Evolutionary conservation across 2,113 vertebrate species (phyloP).

Genomic region (Nothocercus julius): DNA sequence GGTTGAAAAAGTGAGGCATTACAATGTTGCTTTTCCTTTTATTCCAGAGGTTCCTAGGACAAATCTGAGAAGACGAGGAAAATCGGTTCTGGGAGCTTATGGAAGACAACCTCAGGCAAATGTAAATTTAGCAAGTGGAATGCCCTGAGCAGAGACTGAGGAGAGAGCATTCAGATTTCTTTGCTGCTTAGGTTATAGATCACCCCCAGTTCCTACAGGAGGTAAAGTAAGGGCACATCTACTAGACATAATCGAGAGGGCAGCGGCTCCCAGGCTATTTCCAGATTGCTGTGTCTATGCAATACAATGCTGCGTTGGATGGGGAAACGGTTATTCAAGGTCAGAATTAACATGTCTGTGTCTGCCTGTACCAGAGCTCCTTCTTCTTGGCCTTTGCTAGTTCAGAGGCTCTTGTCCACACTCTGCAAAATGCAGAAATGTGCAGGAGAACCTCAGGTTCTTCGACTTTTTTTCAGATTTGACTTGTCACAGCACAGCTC

Average conservation of each 20-base stretch:
- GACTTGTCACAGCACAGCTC: not conserved
- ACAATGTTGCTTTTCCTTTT: not conserved
- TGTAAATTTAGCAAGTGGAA: not conserved
- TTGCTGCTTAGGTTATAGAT: not conserved
- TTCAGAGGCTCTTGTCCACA: not conserved
- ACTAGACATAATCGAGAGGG: not conserved
- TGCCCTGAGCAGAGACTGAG: not conserved
- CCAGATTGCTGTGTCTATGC: not conserved
- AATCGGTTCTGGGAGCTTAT: not conserved
- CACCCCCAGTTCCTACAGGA: not conserved
- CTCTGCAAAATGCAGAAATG: not conserved
- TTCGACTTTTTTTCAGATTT: not conserved
- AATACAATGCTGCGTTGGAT: not conserved
- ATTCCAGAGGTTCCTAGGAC: not conserved
- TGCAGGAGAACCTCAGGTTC: not conserved
- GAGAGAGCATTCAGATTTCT: not conserved
- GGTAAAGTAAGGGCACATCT: not conserved
- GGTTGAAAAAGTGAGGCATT: not conserved
- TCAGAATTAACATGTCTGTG: not conserved
- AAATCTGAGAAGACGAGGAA: accelerated
- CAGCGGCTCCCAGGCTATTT: not conserved
- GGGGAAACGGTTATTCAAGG: not conserved
- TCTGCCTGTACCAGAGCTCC: not conserved
- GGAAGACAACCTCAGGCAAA: not conserved
- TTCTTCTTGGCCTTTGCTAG: not conserved